Percentiles rank a stretch among this genome's conserved stretches.
Evolutionary conservation across 2,113 vertebrate species (phyloP).

Genomic region (Onychorhynchus coronatus): DNA sequence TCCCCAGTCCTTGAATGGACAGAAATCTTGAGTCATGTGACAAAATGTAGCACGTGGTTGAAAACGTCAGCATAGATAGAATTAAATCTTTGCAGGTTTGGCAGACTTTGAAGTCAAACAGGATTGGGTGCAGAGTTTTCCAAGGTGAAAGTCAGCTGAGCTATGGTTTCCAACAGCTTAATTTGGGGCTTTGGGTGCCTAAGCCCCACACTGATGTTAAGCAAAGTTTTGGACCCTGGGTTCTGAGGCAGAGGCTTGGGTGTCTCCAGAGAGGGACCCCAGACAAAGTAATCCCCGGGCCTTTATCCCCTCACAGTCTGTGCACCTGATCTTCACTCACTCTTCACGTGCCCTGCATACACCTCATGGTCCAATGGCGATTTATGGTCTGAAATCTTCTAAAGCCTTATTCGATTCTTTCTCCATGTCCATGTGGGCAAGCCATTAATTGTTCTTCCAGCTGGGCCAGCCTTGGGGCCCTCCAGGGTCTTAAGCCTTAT

Average conservation of each 20-base stretch:
- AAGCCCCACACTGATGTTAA: not conserved
- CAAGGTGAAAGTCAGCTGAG: not conserved
- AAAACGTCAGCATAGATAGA: not conserved
- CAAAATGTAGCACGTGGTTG: accelerated
- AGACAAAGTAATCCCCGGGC: not conserved
- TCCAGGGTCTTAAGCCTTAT: not conserved
- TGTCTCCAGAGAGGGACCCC: not conserved
- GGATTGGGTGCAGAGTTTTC: not conserved
- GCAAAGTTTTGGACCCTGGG: not conserved
- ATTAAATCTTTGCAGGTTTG: not conserved
- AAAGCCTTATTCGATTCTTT: not conserved
- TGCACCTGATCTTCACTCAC: not conserved
- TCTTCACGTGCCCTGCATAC: accelerated
- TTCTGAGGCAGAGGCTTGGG: not conserved
- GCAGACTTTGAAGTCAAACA: not conserved
- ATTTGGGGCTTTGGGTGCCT: accelerated
- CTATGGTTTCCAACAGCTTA: not conserved
- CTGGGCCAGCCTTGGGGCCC: not conserved
- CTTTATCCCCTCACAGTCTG: not conserved
- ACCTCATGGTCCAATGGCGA: not conserved
- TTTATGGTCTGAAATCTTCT: not conserved
- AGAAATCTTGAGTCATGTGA: not conserved
- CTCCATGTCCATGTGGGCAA: not conserved
- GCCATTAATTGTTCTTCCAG: not conserved
- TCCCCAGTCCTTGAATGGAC: not conserved